Conservation (phyloP, 2,797 vertebrate genomes). For the Artibeus jamaicensis region DNA sequence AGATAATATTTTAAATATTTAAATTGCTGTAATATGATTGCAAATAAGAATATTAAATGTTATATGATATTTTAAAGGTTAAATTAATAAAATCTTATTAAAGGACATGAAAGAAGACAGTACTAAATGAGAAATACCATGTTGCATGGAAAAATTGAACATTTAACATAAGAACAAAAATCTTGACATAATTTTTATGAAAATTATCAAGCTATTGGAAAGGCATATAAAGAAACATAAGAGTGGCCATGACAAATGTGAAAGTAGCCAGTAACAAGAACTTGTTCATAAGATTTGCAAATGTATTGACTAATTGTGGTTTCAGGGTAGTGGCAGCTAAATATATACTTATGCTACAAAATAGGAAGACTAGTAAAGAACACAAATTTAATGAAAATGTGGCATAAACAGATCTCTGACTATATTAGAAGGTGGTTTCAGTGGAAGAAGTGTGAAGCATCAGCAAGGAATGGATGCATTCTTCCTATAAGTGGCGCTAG, state of each 20-base stretch:
- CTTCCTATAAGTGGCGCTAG: neutral
- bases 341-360: neutral
- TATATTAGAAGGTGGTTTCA: neutral
- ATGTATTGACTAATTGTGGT: neutral
- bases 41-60: neutral
- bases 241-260: neutral
- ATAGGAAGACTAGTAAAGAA: neutral
- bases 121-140: neutral
- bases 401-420: neutral
- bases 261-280: neutral
- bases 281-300: neutral
- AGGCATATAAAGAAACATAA: neutral
- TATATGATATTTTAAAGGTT: neutral
- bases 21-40: neutral
- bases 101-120: neutral
- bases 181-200: neutral
- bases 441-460: neutral
- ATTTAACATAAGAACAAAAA: neutral
- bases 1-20: neutral
- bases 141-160: neutral
- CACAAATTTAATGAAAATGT: neutral
- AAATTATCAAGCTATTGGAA: neutral
- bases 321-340: neutral
- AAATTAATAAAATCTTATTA: neutral
- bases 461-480: neutral